phyloP scores from a whole-genome alignment of 2,888 invertebrate genomes.

The Sminthurides aquaticus region DNA sequence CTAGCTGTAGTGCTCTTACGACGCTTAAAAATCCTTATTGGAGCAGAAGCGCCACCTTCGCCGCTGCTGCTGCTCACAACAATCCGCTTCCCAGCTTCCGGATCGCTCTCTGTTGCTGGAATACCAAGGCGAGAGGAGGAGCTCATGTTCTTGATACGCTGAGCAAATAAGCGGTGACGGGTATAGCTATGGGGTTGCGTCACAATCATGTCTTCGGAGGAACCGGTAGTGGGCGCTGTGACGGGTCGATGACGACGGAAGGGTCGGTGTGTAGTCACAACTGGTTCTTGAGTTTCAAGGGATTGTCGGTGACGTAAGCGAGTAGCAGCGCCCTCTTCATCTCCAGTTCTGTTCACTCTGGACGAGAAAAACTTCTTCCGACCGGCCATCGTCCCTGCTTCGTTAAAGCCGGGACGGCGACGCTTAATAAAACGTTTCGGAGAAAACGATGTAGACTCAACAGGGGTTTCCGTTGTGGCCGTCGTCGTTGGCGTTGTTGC shows the following conservation, averaged over 20 bases:
- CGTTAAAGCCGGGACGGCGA: background rate
- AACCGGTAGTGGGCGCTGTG: background rate
- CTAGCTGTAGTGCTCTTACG: background rate
- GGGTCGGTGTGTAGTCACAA: constrained; percentile 22
- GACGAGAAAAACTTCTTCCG: background rate
- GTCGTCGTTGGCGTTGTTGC: background rate
- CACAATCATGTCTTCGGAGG: background rate
- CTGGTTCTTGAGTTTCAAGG: constrained; percentile 1
- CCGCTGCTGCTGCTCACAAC: background rate
- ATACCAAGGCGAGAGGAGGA: background rate
- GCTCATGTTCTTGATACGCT: background rate
- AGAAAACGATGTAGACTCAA: background rate
- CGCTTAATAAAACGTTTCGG: background rate
- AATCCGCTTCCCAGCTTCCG: background rate
- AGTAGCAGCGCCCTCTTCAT: background rate
- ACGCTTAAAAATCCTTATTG: background rate
- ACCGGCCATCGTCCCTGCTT: background rate
- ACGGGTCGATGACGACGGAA: background rate
- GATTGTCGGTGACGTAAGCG: background rate
- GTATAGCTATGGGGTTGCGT: background rate
- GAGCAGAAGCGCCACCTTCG: background rate
- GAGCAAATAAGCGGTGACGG: background rate
- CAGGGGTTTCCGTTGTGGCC: background rate
- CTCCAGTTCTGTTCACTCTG: background rate
- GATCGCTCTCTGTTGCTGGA: background rate